Conservation (phyloP, 2,888 invertebrate species). For the Pterostichus madidus region DNA sequence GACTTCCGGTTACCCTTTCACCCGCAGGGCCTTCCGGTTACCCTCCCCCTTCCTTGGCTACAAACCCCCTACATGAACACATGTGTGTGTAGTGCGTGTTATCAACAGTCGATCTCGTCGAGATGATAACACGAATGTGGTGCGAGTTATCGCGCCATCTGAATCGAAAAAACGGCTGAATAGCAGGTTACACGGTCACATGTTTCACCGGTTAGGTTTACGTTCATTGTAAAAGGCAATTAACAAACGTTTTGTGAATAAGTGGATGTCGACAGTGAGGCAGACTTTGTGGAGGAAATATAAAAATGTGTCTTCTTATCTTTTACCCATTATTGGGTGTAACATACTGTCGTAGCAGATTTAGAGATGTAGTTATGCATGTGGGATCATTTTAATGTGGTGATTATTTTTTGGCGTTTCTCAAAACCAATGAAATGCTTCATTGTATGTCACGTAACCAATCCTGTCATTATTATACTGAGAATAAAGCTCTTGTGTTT, state of each 20-base stretch:
- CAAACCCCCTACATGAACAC: conserved; percentile 14
- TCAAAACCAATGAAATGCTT: too few species aligned
- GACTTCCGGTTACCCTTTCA: conserved; percentile 27
- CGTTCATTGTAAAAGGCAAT: neutral
- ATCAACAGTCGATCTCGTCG: neutral
- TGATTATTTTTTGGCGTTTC: too few species aligned
- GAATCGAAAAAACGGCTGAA: conserved; percentile 3
- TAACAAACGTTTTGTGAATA: conserved; percentile 3
- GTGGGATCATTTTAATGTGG: too few species aligned
- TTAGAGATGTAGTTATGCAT: too few species aligned
- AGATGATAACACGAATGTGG: neutral
- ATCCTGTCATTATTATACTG: too few species aligned
- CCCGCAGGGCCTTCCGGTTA: conserved; percentile 23
- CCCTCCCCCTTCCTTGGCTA: neutral
- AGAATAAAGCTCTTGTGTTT: too few species aligned
- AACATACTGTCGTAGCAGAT: too few species aligned
- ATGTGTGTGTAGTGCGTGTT: neutral
- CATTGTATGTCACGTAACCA: too few species aligned
- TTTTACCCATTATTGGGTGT: too few species aligned
- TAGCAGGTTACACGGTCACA: neutral
- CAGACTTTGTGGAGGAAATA: too few species aligned
- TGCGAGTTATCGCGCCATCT: neutral
- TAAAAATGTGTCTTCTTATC: too few species aligned
- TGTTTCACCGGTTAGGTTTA: conserved; percentile 10
- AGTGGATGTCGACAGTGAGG: too few species aligned